phyloP scores from a whole-genome alignment of 2,797 vertebrate species.

The Synaphobranchus kaupii region DNA sequence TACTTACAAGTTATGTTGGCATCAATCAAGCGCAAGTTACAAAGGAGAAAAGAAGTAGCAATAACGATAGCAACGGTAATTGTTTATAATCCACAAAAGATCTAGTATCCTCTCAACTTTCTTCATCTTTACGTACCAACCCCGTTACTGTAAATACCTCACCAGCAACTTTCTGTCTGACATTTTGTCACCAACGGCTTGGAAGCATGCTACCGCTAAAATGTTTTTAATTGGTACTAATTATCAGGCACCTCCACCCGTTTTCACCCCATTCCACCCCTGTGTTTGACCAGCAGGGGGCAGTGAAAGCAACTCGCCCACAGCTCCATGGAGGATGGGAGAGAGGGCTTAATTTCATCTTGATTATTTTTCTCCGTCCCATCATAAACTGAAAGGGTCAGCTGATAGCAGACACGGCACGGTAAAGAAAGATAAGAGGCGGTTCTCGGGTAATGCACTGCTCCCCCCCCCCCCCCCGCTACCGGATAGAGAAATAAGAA shows the following conservation, averaged over 20 bases:
- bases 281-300: slow-evolving; percentile 18
- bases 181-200: slow-evolving; percentile 29
- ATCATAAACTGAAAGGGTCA: neutral
- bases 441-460: neutral
- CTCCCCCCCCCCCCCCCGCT: neutral
- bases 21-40: slow-evolving; percentile 48
- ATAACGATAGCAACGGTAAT: neutral
- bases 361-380: neutral
- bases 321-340: neutral
- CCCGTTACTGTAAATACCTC: neutral
- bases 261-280: neutral
- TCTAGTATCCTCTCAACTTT: slow-evolving; percentile 33
- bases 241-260: slow-evolving; percentile 36
- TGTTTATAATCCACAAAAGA: neutral
- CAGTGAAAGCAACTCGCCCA: neutral
- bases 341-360: neutral
- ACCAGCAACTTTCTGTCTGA: slow-evolving; percentile 19
- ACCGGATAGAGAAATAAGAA: neutral
- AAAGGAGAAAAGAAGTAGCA: neutral
- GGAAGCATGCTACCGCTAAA: neutral
- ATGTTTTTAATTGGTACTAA: slow-evolving; percentile 40
- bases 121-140: neutral
- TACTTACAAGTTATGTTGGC: slow-evolving; percentile 42
- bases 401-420: neutral
- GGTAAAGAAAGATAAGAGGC: neutral